These are phyloP conservation scores for Papilio polyxenes DNA, from an alignment of 1,140 invertebrate species.

Conservation along the genomic window DNA sequence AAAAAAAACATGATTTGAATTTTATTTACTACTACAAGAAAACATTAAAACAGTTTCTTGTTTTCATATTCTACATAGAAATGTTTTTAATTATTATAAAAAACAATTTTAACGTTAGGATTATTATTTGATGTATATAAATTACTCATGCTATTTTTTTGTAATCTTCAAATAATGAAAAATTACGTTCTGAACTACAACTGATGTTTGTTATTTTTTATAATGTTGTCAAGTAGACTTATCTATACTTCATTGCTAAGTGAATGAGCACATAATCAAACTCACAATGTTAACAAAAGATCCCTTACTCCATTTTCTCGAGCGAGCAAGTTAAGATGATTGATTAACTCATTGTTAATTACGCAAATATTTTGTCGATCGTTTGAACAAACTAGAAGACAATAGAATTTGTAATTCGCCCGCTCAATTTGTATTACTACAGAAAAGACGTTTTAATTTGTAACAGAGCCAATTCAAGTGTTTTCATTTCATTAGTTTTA, in stretches of 20 bases:
- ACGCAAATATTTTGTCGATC: conserved; percentile 63
- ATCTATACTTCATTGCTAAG: not conserved
- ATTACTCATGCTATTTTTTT: too few species aligned
- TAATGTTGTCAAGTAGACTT: not conserved
- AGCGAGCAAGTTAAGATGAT: conserved; percentile 64
- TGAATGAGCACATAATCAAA: not conserved
- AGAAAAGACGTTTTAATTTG: conserved; percentile 45
- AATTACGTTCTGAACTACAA: too few species aligned
- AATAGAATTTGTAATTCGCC: conserved; percentile 49
- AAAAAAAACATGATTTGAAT: not conserved
- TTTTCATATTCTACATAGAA: too few species aligned
- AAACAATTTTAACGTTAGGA: too few species aligned
- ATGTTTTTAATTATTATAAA: too few species aligned
- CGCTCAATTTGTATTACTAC: conserved; percentile 49
- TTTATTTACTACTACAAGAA: not conserved
- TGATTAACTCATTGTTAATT: conserved; percentile 65
- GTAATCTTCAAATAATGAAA: too few species aligned
- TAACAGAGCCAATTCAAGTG: conserved; percentile 53
- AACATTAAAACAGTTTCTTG: too few species aligned
- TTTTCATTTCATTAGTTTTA: conserved; percentile 61
- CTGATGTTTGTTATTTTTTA: not conserved
- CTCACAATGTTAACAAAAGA: conserved; percentile 36
- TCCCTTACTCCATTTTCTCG: conserved; percentile 43
- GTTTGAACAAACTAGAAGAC: conserved; percentile 48
- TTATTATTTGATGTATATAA: too few species aligned